Conservation (phyloP, 2,797 vertebrate species). For the Gephyroberyx darwinii region DNA sequence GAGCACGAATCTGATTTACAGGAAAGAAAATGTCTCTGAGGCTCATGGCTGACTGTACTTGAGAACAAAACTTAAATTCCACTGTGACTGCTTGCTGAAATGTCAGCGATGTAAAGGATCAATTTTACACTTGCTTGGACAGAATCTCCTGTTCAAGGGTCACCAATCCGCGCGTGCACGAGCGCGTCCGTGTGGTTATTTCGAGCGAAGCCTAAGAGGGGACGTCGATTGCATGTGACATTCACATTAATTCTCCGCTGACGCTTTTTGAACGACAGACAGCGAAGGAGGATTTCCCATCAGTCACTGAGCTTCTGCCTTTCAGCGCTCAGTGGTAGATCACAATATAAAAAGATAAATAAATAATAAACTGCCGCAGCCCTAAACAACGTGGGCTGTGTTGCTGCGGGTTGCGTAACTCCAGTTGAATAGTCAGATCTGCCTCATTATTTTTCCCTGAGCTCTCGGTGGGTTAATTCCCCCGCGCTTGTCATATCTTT, state of each 20-base stretch:
- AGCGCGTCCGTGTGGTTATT: constrained; percentile 9
- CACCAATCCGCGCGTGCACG: constrained; percentile 3
- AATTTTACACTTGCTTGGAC: constrained; percentile 14
- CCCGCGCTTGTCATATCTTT: constrained; percentile 70
- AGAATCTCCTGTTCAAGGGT: constrained; percentile 8
- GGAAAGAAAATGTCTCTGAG: not conserved
- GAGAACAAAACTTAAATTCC: constrained; percentile 14
- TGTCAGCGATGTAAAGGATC: not conserved
- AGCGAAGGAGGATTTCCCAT: constrained; percentile 57
- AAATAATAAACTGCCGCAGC: constrained; percentile 57
- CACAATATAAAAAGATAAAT: constrained; percentile 60
- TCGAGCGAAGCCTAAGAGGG: constrained; percentile 21
- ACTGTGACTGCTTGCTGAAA: not conserved
- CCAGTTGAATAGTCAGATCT: constrained; percentile 70
- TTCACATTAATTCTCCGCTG: constrained; percentile 35
- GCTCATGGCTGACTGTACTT: not conserved
- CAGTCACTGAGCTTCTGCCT: constrained; percentile 51
- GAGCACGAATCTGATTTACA: constrained; percentile 22
- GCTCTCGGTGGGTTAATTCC: constrained; percentile 73
- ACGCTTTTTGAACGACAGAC: constrained; percentile 27
- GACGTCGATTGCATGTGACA: constrained; percentile 45
- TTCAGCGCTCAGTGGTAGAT: constrained; percentile 40
- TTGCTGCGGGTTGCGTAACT: constrained; percentile 75
- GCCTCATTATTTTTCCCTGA: constrained; percentile 75
- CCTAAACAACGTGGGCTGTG: constrained; percentile 68